These are phyloP conservation scores for Serinus canaria DNA, from an alignment of 2,113 vertebrate genomes.

Conservation along the genomic window DNA sequence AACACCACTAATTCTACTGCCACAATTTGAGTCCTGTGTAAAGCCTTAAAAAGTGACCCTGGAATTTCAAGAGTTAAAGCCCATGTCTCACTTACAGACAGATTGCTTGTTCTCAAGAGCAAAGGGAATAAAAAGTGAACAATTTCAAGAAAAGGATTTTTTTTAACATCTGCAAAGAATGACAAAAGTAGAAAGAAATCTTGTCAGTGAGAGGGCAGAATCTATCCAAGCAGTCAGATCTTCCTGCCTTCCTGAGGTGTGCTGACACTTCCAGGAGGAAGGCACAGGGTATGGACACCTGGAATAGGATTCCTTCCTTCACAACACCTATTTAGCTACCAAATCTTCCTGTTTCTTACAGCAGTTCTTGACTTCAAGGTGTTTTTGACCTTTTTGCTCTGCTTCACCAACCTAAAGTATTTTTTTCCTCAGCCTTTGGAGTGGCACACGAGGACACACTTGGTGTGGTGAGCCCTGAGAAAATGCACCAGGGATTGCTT, in stretches of 20 bases:
- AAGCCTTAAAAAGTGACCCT: background rate
- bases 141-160: background rate
- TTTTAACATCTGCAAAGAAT: background rate
- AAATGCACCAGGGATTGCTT: background rate
- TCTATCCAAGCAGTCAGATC: background rate
- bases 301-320: background rate
- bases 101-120: background rate
- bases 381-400: background rate
- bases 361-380: background rate
- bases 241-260: background rate
- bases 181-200: background rate
- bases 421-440: background rate
- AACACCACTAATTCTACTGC: background rate
- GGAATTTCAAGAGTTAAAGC: background rate
- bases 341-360: background rate
- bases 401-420: background rate
- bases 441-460: background rate
- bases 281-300: background rate
- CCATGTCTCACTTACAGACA: background rate
- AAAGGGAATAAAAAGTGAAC: background rate
- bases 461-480: background rate
- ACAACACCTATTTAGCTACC: background rate
- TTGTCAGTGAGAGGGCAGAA: background rate
- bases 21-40: background rate
- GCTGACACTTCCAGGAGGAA: background rate